Evolutionary conservation across 2,888 invertebrate species (phyloP).

Genomic region (Nemapogon koenigi): DNA sequence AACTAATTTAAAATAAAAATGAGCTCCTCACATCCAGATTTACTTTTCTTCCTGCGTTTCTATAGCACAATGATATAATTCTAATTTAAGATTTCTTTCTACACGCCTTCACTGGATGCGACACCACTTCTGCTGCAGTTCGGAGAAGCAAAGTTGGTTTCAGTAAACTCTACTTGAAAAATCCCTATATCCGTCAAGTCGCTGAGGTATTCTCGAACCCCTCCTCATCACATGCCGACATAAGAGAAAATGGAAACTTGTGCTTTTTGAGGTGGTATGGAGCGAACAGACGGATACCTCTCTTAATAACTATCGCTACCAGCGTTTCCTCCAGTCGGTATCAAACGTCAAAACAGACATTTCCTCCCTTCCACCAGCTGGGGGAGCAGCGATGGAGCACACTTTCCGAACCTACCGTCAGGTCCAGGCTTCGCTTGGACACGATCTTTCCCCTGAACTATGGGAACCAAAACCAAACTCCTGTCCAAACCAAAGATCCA

Average conservation of each 20-base stretch:
- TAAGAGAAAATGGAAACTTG: constrained; percentile 6
- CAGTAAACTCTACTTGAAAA: neutral
- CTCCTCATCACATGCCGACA: constrained; percentile 5
- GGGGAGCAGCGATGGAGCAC: too few species aligned
- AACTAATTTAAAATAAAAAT: too few species aligned
- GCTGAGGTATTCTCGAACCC: constrained; percentile 4
- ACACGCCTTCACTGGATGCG: neutral
- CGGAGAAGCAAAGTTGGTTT: neutral
- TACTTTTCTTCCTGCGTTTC: too few species aligned
- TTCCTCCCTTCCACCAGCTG: constrained; percentile 1
- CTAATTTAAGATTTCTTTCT: too few species aligned
- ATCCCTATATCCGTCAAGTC: neutral
- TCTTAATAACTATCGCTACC: constrained; percentile 9
- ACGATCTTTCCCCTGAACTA: constrained; percentile 4
- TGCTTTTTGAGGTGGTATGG: constrained; percentile 8
- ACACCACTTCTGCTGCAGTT: neutral
- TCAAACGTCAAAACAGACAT: constrained; percentile 5
- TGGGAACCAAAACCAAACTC: neutral
- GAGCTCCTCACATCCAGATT: too few species aligned
- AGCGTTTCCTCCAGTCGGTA: constrained; percentile 2
- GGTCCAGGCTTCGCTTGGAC: constrained; percentile 7
- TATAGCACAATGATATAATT: too few species aligned
- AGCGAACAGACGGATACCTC: constrained; percentile 5
- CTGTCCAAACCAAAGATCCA: neutral
- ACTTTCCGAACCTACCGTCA: constrained; percentile 5